A percentile compares a stretch with the other conserved stretches of the same genome.
These are phyloP conservation scores for Cryptoprocta ferox DNA, from an alignment of 2,797 vertebrate genomes.

Conservation along the genomic window DNA sequence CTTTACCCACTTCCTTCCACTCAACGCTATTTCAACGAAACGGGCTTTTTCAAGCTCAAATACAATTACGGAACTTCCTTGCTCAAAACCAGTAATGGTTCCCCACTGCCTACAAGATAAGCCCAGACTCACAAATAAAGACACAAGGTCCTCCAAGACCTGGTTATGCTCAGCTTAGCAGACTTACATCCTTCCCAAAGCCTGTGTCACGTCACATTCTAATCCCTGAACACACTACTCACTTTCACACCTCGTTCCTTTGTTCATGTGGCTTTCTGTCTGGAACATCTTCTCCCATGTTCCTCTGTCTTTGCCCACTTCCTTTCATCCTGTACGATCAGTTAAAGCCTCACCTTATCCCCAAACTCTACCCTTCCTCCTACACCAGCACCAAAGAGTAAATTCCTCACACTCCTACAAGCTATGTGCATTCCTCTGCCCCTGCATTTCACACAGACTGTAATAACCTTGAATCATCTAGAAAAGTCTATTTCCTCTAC, in stretches of 20 bases:
- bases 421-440: fast-evolving
- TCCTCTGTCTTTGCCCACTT: neutral
- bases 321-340: neutral
- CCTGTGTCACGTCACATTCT: neutral
- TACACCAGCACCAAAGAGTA: neutral
- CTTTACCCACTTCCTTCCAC: neutral
- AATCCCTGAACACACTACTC: neutral
- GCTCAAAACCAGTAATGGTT: neutral
- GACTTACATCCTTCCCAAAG: neutral
- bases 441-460: neutral
- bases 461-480: neutral
- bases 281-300: neutral
- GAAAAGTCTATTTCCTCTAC: neutral
- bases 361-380: neutral
- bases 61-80: neutral
- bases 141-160: neutral
- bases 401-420: neutral
- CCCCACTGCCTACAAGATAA: neutral
- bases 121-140: neutral
- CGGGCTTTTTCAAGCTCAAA: neutral
- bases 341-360: neutral
- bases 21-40: neutral
- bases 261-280: neutral
- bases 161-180: neutral
- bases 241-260: neutral